Percentiles rank a stretch among this genome's conserved stretches.
These are phyloP conservation scores for Gallinago solitaria DNA, from an alignment of 2,797 vertebrate species.

Conservation along the genomic window DNA sequence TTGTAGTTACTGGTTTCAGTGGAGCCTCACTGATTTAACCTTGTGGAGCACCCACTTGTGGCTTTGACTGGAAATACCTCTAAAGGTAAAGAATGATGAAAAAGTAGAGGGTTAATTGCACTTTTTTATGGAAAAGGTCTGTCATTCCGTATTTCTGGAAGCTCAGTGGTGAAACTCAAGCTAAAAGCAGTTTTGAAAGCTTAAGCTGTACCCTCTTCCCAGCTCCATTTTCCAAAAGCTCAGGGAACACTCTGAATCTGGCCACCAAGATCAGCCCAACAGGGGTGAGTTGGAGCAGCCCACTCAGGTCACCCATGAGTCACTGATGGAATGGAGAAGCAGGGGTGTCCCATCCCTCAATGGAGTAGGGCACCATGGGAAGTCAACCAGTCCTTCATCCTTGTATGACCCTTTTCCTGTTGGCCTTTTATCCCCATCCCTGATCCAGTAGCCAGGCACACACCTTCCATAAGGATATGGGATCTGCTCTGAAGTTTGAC, in stretches of 20 bases:
- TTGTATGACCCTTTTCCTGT: background rate
- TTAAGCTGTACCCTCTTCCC: background rate
- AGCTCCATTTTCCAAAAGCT: background rate
- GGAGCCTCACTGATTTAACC: background rate
- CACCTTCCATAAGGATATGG: background rate
- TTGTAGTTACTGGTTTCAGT: background rate
- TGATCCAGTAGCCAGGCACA: background rate
- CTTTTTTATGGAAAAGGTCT: background rate
- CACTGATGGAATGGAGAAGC: background rate
- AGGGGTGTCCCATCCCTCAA: background rate
- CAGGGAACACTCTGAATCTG: background rate
- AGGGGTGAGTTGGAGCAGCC: background rate
- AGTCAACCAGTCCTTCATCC: background rate
- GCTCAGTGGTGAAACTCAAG: background rate
- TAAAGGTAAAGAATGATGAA: background rate
- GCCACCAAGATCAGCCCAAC: background rate
- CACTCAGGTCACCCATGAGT: rapidly evolving
- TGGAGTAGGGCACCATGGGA: background rate
- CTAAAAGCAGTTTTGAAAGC: background rate
- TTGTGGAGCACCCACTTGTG: background rate
- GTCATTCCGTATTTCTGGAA: background rate
- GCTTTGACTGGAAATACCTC: background rate
- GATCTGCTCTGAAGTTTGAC: background rate
- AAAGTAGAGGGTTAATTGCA: background rate
- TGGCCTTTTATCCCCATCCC: background rate